Evolutionary conservation across 37 sponge, comb jelly and placozoan species (phyloP), one percentile per base, ranked within the genome.

Genomic region (Cladorhizidae sp.): DNA sequence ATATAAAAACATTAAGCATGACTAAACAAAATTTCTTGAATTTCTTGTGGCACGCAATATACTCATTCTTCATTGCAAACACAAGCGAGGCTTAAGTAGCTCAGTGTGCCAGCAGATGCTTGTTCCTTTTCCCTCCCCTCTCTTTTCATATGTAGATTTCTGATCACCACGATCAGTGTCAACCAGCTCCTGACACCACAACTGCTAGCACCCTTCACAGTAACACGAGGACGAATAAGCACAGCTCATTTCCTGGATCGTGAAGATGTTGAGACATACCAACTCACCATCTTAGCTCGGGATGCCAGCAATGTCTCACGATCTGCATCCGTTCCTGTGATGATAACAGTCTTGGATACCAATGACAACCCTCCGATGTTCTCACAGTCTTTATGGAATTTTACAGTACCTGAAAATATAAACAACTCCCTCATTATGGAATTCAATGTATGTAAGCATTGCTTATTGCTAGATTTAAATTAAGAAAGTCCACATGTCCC

Each of bases 331-430:
- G 64, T 73, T 11, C 57, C 72, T 20, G 42, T 77, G 6, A 39
- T 59, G 21, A 43, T 85, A n/a, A 70, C 62, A 7, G 78, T 85
- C 2, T 7, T 39, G 38, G 85, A 85, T 38, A 61, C 0, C 1
- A 85, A 85, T 57, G 85, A 85, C 55, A 76, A 85, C 41, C 3
- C 62, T 7, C 85, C 85, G 25, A 41, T 3, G 28, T 85, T 85
- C 77, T 62, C 61, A 22, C 39, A 26, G 9, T 25, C 42, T 35
- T 50, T 7, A 20, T 70, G 29, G 51, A 77, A 21, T 43, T 55
- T 85, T 52, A 58, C 8, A 2, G 15, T 85, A 2, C 78, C 38
- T 35, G 85, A 85, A 49, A 75, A 85, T 32, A 72, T 38, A 15
- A 32, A 49, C 9, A 40, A 57, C 33, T 23, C 39, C 21, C 26